Conservation (phyloP, 2,797 vertebrate genomes). For the Malurus splendens region DNA sequence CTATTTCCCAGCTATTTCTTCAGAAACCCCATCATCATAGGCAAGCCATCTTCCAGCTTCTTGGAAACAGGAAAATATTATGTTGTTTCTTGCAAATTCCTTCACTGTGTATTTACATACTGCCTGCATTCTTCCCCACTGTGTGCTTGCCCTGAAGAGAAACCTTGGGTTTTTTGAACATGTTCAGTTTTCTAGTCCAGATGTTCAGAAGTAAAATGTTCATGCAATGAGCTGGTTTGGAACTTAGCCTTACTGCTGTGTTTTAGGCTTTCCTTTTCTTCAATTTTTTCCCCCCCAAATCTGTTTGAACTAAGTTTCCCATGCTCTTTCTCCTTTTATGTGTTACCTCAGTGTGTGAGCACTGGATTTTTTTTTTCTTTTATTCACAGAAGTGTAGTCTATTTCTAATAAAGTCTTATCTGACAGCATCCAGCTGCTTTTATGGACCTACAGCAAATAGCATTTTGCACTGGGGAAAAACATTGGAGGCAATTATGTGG, state of each 20-base stretch:
- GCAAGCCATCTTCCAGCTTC: neutral
- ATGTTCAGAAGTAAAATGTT: constrained; percentile 15
- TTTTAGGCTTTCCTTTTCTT: neutral
- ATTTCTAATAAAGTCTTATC: constrained; percentile 43
- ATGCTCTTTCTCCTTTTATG: constrained; percentile 10
- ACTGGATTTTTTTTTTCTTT: neutral
- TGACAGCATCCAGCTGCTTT: constrained; percentile 55
- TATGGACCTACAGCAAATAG: constrained; percentile 31
- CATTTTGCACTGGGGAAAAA: constrained; percentile 27
- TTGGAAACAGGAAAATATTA: neutral
- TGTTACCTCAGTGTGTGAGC: neutral
- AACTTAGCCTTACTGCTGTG: neutral
- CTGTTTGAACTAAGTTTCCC: constrained; percentile 16
- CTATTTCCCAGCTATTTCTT: neutral
- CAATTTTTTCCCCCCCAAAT: neutral
- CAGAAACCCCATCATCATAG: neutral
- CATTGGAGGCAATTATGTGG: constrained; percentile 7
- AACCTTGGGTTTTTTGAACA: neutral
- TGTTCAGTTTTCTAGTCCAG: neutral
- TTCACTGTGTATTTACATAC: neutral
- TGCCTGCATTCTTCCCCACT: neutral
- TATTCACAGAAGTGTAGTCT: neutral
- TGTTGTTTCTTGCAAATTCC: neutral
- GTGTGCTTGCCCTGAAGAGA: neutral
- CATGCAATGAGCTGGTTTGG: neutral